A percentile compares a stretch with the other conserved stretches of the same genome.
Conservation (phyloP, 2,113 vertebrate species). For the Apaloderma vittatum region DNA sequence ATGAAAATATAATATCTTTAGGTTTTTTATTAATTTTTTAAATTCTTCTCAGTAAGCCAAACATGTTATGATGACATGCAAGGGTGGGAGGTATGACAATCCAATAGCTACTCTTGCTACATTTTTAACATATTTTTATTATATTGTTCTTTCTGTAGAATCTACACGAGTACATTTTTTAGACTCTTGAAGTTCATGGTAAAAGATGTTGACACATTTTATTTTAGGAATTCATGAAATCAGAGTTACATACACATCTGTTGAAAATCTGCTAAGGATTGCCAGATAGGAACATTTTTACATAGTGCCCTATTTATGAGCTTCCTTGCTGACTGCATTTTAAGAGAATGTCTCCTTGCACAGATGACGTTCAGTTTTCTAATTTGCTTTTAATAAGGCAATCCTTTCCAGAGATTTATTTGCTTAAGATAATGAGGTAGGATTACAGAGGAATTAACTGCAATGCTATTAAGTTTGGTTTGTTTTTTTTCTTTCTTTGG, state of each 20-base stretch:
- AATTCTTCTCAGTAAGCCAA: neutral
- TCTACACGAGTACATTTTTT: neutral
- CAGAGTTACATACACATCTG: conserved; percentile 8
- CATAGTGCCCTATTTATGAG: conserved; percentile 29
- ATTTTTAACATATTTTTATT: neutral
- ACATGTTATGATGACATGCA: neutral
- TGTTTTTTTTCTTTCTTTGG: neutral
- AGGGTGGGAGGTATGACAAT: neutral
- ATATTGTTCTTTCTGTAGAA: neutral
- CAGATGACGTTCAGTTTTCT: conserved; percentile 61
- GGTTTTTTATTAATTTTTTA: neutral
- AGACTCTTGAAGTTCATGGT: neutral
- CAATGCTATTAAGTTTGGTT: conserved; percentile 51
- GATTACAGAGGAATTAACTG: conserved; percentile 82
- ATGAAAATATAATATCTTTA: neutral
- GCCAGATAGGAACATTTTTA: conserved; percentile 32
- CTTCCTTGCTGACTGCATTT: conserved; percentile 25
- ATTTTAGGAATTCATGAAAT: conserved; percentile 45
- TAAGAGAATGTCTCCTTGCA: conserved; percentile 16
- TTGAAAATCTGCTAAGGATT: conserved; percentile 34
- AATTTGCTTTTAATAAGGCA: conserved; percentile 77
- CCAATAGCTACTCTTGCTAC: neutral
- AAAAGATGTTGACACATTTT: neutral
- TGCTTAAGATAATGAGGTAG: conserved; percentile 80
- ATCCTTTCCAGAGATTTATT: conserved; percentile 81